phyloP scores from a whole-genome alignment of 2,113 vertebrate genomes.

The Nanorana parkeri region DNA sequence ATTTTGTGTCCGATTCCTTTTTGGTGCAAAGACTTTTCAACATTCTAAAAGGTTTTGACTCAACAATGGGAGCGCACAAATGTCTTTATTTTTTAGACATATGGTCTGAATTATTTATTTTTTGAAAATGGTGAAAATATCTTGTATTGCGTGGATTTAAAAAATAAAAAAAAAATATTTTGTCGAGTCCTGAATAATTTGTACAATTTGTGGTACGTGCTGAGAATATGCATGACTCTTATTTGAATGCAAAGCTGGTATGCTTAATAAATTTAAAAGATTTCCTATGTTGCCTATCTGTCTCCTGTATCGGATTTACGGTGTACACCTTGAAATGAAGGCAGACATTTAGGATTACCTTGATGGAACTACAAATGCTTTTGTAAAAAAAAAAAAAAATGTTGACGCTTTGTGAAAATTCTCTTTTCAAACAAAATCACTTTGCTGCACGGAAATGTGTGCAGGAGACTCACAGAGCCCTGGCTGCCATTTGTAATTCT shows the following conservation, averaged over 20 bases:
- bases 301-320: constrained; percentile 23
- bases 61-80: constrained; percentile 20
- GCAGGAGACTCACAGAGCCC: background rate
- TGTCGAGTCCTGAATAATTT: constrained; percentile 44
- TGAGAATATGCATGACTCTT: constrained; percentile 59
- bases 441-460: background rate
- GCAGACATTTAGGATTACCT: constrained; percentile 37
- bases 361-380: constrained; percentile 36
- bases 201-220: constrained; percentile 61
- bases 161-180: constrained; percentile 20
- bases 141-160: constrained; percentile 55
- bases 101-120: constrained; percentile 46
- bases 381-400: constrained; percentile 26
- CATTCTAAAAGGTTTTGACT: background rate
- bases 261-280: constrained; percentile 17
- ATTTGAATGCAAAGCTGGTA: constrained; percentile 53
- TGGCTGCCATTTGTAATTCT: constrained; percentile 41
- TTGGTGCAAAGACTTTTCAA: constrained; percentile 27
- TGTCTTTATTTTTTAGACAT: constrained; percentile 23
- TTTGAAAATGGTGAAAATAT: background rate
- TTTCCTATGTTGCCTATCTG: constrained; percentile 43
- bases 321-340: constrained; percentile 37
- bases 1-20: background rate
- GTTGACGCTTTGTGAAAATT: constrained; percentile 7
- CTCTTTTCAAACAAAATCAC: constrained; percentile 12